Evolutionary conservation across 2,797 vertebrate genomes (phyloP).

Genomic region (Parauchenoglanis ngamensis): DNA sequence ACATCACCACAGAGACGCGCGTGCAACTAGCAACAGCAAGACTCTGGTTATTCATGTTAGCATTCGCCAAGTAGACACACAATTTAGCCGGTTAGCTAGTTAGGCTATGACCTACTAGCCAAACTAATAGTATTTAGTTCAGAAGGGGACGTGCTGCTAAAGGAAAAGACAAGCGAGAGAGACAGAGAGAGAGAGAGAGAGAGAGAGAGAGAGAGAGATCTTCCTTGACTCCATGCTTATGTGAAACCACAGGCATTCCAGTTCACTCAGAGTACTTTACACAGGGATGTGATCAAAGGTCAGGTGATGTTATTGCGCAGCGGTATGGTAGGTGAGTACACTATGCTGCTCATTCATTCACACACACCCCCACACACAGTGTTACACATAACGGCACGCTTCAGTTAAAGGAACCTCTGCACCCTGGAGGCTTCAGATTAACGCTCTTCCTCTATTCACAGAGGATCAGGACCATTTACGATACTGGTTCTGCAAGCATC

Average conservation of each 20-base stretch:
- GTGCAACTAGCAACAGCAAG: too few species aligned
- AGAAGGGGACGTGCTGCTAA: not conserved
- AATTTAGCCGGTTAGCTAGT: too few species aligned
- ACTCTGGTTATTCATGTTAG: too few species aligned
- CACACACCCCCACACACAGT: not conserved
- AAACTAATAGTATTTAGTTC: too few species aligned
- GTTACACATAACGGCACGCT: not conserved
- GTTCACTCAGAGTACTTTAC: not conserved
- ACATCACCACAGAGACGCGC: too few species aligned
- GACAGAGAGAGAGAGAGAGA: too few species aligned
- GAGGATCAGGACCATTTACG: not conserved
- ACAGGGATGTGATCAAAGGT: not conserved
- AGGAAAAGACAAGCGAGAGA: too few species aligned
- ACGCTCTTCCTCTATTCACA: not conserved
- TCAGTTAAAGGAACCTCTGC: not conserved
- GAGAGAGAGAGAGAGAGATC: not conserved
- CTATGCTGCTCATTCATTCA: not conserved
- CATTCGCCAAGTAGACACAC: too few species aligned
- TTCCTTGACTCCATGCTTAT: not conserved
- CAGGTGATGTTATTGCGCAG: not conserved
- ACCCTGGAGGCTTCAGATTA: not conserved
- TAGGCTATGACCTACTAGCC: too few species aligned
- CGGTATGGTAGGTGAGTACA: not conserved
- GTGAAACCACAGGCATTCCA: not conserved
- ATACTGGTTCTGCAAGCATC: constrained; percentile 7